These are phyloP conservation scores for Netelia virgata DNA, from an alignment of 2,888 invertebrate genomes.

Conservation along the genomic window DNA sequence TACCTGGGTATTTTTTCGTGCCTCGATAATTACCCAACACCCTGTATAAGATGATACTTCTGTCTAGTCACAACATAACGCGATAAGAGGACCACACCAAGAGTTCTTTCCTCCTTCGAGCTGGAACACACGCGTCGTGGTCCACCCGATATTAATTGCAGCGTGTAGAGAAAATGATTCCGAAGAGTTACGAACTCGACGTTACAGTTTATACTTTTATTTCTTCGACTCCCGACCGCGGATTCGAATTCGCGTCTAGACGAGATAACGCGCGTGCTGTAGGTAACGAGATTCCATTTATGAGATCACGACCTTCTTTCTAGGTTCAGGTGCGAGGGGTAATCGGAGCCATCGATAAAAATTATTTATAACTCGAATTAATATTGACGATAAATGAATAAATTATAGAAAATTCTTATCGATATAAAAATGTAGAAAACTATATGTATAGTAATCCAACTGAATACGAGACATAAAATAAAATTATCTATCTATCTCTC, in stretches of 20 bases:
- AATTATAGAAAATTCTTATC: no score
- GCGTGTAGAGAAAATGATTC: constrained; percentile 17
- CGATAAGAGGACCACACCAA: constrained; percentile 47
- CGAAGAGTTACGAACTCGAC: neutral
- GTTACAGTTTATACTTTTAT: neutral
- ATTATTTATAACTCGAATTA: no score
- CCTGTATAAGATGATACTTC: constrained; percentile 10
- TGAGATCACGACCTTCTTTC: constrained; percentile 58
- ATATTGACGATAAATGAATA: no score
- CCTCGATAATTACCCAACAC: neutral
- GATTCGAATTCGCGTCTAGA: constrained; percentile 45
- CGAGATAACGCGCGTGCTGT: constrained; percentile 41
- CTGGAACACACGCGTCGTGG: constrained; percentile 1
- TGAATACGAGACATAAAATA: no score
- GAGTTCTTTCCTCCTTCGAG: constrained; percentile 4
- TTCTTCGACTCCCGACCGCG: neutral
- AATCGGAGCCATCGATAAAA: no score
- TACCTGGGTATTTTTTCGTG: no score
- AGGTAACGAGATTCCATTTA: constrained; percentile 29
- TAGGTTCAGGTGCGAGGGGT: no score
- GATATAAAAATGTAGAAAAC: no score
- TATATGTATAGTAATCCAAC: no score
- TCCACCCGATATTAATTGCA: neutral
- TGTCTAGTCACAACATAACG: constrained; percentile 51
- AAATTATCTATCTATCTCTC: no score